These are phyloP conservation scores for Falcaria lacertinaria DNA, from an alignment of 2,888 invertebrate genomes.

Conservation along the genomic window DNA sequence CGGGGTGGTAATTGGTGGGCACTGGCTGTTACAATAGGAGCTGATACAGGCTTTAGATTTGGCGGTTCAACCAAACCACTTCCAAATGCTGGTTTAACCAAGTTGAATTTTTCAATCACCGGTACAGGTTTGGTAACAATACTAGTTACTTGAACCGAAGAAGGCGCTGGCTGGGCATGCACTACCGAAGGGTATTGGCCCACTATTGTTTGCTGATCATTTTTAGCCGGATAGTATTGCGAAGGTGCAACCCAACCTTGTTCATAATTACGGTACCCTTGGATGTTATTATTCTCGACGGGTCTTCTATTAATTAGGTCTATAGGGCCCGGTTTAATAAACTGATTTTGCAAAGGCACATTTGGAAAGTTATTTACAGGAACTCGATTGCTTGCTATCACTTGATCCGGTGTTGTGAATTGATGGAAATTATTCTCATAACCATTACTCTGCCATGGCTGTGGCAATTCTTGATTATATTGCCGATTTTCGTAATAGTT, in stretches of 20 bases:
- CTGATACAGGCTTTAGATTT: too few relatives aligned
- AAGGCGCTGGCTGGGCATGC: not conserved
- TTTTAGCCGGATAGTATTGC: not conserved
- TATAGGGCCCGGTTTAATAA: not conserved
- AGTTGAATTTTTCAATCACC: too few relatives aligned
- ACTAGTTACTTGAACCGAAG: not conserved
- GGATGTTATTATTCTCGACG: not conserved
- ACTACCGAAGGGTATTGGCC: not conserved
- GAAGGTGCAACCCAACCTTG: not conserved
- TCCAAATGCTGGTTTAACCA: too few relatives aligned
- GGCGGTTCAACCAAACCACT: too few relatives aligned
- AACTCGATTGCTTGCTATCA: not conserved
- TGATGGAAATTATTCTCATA: not conserved
- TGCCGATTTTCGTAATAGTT: constrained; percentile 1
- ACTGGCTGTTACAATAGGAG: too few relatives aligned
- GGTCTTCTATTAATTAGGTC: not conserved
- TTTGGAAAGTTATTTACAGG: not conserved
- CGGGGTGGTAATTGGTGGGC: too few relatives aligned
- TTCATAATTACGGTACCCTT: not conserved
- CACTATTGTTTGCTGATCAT: not conserved
- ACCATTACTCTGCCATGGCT: constrained; percentile 9
- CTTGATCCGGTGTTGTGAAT: not conserved
- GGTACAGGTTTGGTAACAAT: too few relatives aligned
- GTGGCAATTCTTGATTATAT: not conserved
- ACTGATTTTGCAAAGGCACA: not conserved